Evolutionary conservation across 2,797 vertebrate species (phyloP).

Genomic region (Squalus acanthias): DNA sequence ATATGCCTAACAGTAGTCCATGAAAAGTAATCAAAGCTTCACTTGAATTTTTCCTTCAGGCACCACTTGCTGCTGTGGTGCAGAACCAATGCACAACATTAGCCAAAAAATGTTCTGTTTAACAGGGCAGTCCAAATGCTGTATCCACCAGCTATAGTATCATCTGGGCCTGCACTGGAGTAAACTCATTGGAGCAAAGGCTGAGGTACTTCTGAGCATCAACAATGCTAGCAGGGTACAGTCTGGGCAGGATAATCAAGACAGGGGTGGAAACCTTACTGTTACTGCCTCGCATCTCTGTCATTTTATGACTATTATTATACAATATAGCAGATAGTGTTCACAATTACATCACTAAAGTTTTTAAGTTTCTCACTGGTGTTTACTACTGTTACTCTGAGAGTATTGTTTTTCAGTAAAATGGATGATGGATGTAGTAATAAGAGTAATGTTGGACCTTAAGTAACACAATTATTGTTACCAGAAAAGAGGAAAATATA

Average conservation of each 20-base stretch:
- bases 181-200: not conserved
- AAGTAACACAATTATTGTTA: not conserved
- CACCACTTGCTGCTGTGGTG: not conserved
- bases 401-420: not conserved
- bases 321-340: not conserved
- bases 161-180: not conserved
- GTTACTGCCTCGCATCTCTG: not conserved
- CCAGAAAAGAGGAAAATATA: not conserved
- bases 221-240: not conserved
- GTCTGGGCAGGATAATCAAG: not conserved
- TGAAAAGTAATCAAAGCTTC: slow-evolving; percentile 8
- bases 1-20: slow-evolving; percentile 17
- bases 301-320: not conserved
- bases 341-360: not conserved
- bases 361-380: not conserved
- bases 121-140: not conserved
- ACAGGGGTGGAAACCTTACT: not conserved
- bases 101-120: not conserved
- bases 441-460: not conserved
- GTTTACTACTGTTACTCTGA: not conserved
- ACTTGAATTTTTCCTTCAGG: slow-evolving; percentile 2
- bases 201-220: not conserved
- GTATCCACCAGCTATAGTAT: not conserved
- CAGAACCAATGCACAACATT: not conserved
- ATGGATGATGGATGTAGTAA: not conserved